Evolutionary conservation across 64 coral and sea anemone genomes (phyloP), one percentile per base, ranked within the genome.

Genomic region (Astreopora myriophthalma): DNA sequence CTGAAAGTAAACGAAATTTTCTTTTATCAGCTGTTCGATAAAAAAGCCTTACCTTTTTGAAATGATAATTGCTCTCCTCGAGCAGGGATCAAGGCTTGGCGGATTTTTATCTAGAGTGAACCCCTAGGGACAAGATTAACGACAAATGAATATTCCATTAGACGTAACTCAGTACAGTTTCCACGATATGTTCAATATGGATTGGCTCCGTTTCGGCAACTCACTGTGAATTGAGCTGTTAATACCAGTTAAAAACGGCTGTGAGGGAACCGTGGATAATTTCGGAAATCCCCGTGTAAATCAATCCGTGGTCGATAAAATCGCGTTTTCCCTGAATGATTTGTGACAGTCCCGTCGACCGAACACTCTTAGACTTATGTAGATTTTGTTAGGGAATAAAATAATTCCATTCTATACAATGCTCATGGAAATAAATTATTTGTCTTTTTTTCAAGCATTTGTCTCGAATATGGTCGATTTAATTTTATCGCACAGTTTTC

Each of bases 131-230:
- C 31, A 60, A 61, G 76, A 80, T 80, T 80, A 22, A 19, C 16
- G 76, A 80, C 34, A 80, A 60, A 60, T n/a, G 49, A 80, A 80
- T 58, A 61, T 80, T 80, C 76, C 48, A 80, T 80, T 80, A 34
- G 27, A 4, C 14, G 29, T 9, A 33, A 19, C 12, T 16, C 48
- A 44, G 40, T 44, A 44, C 14, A 78, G 28, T 80, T 60, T 28
- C 40, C 26, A 12, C 30, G 75, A 78, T 22, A 78, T 23, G 6
- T 74, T 30, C 46, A 78, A 78, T 78, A n/a, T n/a, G n/a, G 34
- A 80, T 57, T 80, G 29, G 76, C 48, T 61, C 11, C 40, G 40
- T 58, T 60, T 80, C 8, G 49, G 76, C 29, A 52, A 34, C 17
- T 34, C 51, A 19, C 48, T 70, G 2, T 12, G 28, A 13, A 2